Evolutionary conservation across 2,113 vertebrate species (phyloP), one percentile per base, ranked within the genome.

Genomic region (Charadrius vociferus): DNA sequence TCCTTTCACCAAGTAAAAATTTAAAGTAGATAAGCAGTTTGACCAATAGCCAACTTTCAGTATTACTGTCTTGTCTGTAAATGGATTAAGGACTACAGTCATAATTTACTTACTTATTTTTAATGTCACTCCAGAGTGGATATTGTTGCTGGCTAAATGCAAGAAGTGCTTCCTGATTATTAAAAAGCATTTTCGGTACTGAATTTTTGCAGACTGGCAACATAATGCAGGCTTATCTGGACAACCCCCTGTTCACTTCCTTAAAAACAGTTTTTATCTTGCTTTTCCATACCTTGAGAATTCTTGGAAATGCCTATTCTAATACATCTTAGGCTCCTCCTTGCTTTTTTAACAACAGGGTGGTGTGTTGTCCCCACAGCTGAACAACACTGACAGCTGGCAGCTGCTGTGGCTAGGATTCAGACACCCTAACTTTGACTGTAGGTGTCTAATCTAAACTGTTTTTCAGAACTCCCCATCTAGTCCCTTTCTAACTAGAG

Each of bases 171-270:
- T 86, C 63, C 19, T 67, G 63, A 79, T 71, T 71, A 94, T 78
- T 88, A 67, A 55, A 93, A 83, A 92, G 29, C 37, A 63, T 39
- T 81, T 94, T 81, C 74, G 32, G 47, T 84, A 61, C 8, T 37
- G 67, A 92, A 67, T 90, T 94, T 86, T 92, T 84, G 83, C 72
- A 92, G 72, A 47, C 41, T 86, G 23, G 72, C 56, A 92, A 68
- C 11, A 49, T 47, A 71, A 72, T n/a, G 45, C 37, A 73, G 52
- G 78, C 15, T 73, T 81, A 84, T 24, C 18, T 16, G 59, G 37
- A 74, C 55, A 86, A 86, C 5, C 13, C 1, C 6, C 2, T 36
- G 7, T 63, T 78, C 34, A 23, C n/a, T 67, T 70, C 22, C 22
- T 67, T 81, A 39, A 63, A 93, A 93, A 41, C 4, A 50, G 39